Evolutionary conservation across 2,888 invertebrate genomes (phyloP).

Genomic region (Eristalis intricaria): DNA sequence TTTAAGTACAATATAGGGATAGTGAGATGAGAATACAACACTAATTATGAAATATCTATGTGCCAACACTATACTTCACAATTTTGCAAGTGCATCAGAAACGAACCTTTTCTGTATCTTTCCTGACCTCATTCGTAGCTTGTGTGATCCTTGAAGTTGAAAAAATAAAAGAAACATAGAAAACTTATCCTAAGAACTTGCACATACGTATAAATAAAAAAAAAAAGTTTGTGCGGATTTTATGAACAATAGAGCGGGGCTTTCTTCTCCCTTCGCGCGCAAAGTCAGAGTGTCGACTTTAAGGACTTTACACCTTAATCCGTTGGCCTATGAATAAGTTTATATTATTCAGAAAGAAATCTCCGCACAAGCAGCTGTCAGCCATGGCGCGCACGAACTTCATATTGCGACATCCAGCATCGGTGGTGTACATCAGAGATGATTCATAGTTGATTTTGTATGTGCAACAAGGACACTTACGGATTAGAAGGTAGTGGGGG

Average conservation of each 20-base stretch:
- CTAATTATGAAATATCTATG: constrained; percentile 58
- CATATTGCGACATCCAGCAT: not conserved
- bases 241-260: constrained; percentile 29
- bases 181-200: constrained; percentile 42
- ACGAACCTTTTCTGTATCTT: constrained; percentile 27
- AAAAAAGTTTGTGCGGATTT: constrained; percentile 37
- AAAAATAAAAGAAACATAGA: constrained; percentile 17
- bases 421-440: not conserved
- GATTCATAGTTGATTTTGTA: not conserved
- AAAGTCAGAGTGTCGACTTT: constrained; percentile 48
- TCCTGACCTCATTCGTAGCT: constrained; percentile 52
- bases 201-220: constrained; percentile 43
- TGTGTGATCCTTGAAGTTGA: constrained; percentile 49
- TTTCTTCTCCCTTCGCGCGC: constrained; percentile 8
- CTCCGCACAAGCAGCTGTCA: not conserved
- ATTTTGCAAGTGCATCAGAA: constrained; percentile 43
- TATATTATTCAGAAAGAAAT: not conserved
- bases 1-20: constrained; percentile 41
- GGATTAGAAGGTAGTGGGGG: not conserved
- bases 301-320: constrained; percentile 55
- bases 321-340: constrained; percentile 46
- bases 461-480: not conserved
- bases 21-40: constrained; percentile 44
- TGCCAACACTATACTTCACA: constrained; percentile 36
- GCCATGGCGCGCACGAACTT: not conserved